Evolutionary conservation across 2,113 vertebrate genomes (phyloP).

Genomic region (Myotis yumanensis): DNA sequence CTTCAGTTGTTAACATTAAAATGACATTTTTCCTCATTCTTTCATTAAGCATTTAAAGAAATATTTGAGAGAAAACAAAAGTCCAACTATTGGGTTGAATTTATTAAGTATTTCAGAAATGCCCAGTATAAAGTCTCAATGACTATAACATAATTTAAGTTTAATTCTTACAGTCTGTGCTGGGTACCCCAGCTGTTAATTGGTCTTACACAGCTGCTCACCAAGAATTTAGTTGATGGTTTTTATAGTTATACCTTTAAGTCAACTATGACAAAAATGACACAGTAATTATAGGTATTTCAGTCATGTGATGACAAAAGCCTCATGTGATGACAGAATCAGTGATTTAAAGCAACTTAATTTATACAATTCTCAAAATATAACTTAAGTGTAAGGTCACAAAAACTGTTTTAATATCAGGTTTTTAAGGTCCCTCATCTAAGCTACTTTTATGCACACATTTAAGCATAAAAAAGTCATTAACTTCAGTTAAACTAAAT

Average conservation of each 20-base stretch:
- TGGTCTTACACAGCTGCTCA: conserved; percentile 84
- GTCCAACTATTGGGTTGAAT: conserved; percentile 70
- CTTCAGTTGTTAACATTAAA: not conserved
- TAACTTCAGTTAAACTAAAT: conserved; percentile 32
- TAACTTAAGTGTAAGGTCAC: conserved; percentile 8
- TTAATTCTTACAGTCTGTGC: conserved; percentile 74
- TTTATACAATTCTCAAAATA: conserved; percentile 52
- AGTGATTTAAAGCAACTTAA: conserved; percentile 56
- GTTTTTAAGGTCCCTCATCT: conserved; percentile 34
- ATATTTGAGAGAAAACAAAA: conserved; percentile 76
- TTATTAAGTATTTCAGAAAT: conserved; percentile 84
- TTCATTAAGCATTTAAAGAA: conserved; percentile 73
- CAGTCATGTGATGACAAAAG: conserved; percentile 72
- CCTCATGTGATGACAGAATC: conserved; percentile 67
- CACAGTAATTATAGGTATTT: conserved; percentile 81
- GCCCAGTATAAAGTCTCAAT: conserved; percentile 69
- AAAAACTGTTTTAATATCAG: conserved; percentile 17
- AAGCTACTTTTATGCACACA: conserved; percentile 44
- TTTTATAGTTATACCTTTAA: conserved; percentile 83
- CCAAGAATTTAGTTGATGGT: conserved; percentile 81
- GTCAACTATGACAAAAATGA: conserved; percentile 82
- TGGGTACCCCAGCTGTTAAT: conserved; percentile 83
- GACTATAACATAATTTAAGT: conserved; percentile 66
- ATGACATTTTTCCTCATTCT: conserved; percentile 49
- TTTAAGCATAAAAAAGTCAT: conserved; percentile 21